Evolutionary conservation across 2,113 vertebrate genomes (phyloP), one percentile per base, ranked within the genome.

Genomic region (Syngnathus floridae): DNA sequence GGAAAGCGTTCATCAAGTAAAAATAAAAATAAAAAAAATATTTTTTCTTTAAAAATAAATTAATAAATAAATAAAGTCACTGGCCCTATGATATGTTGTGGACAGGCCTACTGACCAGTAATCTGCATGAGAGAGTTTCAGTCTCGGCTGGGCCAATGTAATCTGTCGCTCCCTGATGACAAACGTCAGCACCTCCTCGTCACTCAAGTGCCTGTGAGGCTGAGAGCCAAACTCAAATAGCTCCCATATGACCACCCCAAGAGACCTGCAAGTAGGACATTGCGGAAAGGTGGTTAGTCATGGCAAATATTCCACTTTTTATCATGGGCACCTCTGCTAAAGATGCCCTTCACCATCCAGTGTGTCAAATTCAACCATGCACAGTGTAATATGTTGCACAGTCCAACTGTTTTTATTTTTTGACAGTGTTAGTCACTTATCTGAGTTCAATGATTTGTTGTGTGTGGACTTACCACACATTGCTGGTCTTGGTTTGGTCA

Each of bases 181-280:
- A 2, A 93, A 95, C n/a, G 93, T 93, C 4, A 96, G 81, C 60
- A 96, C 94, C 69, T 96, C 94, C 65, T 95, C 93, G 0, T 96
- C 94, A 0, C 94, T 94, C 35, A 96, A 89, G 79, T 96, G 95
- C 63, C 93, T 90, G 84, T 96, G 94, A 37, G 95, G 95, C 79
- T 96, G 95, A 19, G 91, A 90, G 64, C 95, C 95, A 70, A 96
- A 95, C 76, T 96, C 95, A 85, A 95, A 95, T 57, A 96, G 89
- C 79, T 96, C 95, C 95, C 95, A 96, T 46, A 96, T 92, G 65
- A 95, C 93, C 78, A 96, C 94, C 57, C 95, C 95, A 67, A 96
- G 82, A 13, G 95, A 95, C 95, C 95, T 96, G 84, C 0, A 67
- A 55, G 61, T 37, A 41, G n/a, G 66, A 64, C 54, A 31, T 54